Conservation (phyloP, 2,888 invertebrate genomes). For the Ferrisia virgata region DNA sequence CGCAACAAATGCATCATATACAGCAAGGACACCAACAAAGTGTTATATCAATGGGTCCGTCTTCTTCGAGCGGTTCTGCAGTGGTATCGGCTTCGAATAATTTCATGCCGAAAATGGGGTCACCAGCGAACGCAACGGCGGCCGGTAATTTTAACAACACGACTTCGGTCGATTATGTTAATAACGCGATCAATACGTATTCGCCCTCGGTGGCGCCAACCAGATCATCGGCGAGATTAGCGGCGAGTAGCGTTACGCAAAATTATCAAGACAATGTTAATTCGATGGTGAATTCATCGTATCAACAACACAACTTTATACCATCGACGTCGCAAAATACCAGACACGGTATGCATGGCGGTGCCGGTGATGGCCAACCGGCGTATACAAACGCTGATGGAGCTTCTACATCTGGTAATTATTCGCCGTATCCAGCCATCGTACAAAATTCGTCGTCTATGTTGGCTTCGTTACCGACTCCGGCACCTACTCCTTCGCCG, state of each 20-base stretch:
- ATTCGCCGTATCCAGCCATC: slow-evolving; percentile 18
- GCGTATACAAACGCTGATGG: slow-evolving; percentile 11
- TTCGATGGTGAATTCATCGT: slow-evolving; percentile 15
- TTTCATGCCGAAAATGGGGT: slow-evolving; percentile 21
- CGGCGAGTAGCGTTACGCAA: not conserved
- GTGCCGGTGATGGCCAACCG: not conserved
- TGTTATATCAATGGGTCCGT: slow-evolving; percentile 7
- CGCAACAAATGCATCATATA: slow-evolving; percentile 46
- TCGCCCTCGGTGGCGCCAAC: not conserved
- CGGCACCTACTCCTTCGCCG: slow-evolving; percentile 56
- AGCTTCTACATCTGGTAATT: slow-evolving; percentile 14
- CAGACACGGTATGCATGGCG: not conserved
- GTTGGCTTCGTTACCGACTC: slow-evolving; percentile 36
- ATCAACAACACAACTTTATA: slow-evolving; percentile 36
- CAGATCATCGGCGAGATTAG: not conserved
- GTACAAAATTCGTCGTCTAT: slow-evolving; percentile 34
- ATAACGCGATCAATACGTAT: slow-evolving; percentile 1
- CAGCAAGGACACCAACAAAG: slow-evolving; percentile 33
- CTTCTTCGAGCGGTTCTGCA: not conserved
- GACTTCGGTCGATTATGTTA: not conserved
- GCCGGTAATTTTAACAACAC: not conserved
- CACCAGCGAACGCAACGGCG: slow-evolving; percentile 4
- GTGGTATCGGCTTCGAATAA: not conserved
- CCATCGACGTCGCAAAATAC: slow-evolving; percentile 27
- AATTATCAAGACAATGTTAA: not conserved